phyloP scores from a whole-genome alignment of 1,140 invertebrate genomes.

The Megalopta genalis region DNA sequence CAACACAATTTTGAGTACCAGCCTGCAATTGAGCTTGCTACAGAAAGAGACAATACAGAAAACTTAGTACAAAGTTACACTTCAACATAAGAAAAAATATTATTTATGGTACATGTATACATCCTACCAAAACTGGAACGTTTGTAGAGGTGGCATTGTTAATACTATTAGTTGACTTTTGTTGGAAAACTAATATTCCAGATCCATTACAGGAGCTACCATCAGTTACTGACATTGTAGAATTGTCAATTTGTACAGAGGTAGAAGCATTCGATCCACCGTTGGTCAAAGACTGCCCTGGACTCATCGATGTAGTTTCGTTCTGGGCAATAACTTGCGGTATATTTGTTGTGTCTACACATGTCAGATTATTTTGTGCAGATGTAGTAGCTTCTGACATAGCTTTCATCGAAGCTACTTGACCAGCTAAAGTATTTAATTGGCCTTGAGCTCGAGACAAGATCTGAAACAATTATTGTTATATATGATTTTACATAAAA shows the following conservation, averaged over 20 bases:
- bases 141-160: constrained; percentile 78
- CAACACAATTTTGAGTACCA: constrained; percentile 72
- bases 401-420: constrained; percentile 71
- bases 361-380: constrained; percentile 68
- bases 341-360: constrained; percentile 68
- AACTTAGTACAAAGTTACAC: constrained; percentile 6
- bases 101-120: not conserved
- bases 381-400: constrained; percentile 69
- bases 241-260: constrained; percentile 73
- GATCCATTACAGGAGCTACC: constrained; percentile 80
- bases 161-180: constrained; percentile 69
- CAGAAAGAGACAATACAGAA: constrained; percentile 49
- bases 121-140: constrained; percentile 81
- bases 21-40: constrained; percentile 83
- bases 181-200: constrained; percentile 81
- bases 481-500: not conserved
- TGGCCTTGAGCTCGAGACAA: constrained; percentile 77
- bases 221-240: constrained; percentile 70
- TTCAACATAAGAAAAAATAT: not conserved
- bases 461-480: constrained; percentile 66
- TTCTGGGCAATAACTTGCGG: constrained; percentile 66
- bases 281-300: constrained; percentile 70
- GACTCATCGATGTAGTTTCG: constrained; percentile 64
- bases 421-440: constrained; percentile 70
- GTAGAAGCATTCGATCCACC: constrained; percentile 65